Evolutionary conservation across 2,113 vertebrate species (phyloP).

Genomic region (Gymnobelideus leadbeateri): DNA sequence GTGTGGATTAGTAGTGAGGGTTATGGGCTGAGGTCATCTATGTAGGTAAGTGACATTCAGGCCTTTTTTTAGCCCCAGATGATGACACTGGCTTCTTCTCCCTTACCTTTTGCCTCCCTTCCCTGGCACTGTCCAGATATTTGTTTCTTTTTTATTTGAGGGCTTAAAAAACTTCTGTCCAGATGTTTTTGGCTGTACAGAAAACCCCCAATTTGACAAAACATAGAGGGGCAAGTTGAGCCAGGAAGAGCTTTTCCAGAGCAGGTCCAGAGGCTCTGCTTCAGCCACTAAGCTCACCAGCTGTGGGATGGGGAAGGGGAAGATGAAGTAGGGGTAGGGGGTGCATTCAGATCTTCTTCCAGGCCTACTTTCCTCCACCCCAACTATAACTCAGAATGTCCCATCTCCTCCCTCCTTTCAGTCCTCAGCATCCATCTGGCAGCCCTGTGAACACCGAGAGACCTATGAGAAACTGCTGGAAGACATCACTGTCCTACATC

Average conservation of each 20-base stretch:
- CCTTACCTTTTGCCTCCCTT: background rate
- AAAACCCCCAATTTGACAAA: background rate
- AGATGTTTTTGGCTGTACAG: background rate
- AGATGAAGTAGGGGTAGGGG: background rate
- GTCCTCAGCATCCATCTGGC: conserved; percentile 92
- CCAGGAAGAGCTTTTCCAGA: background rate
- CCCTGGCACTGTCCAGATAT: background rate
- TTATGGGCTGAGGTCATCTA: background rate
- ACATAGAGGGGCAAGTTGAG: background rate
- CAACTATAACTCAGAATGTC: background rate
- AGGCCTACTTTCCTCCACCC: background rate
- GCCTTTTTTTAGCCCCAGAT: background rate
- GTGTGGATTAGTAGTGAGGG: background rate
- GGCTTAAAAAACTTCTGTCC: background rate
- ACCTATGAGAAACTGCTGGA: conserved; percentile 94
- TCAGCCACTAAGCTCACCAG: background rate
- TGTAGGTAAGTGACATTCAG: background rate
- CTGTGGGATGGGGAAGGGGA: background rate
- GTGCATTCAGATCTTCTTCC: background rate
- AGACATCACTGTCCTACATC: conserved; percentile 91
- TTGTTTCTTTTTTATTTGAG: background rate
- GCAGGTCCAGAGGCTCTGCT: background rate
- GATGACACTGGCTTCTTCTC: background rate
- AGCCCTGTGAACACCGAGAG: conserved; percentile 95
- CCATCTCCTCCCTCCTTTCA: conserved; percentile 75